Evolutionary conservation across 2,113 vertebrate species (phyloP).

Genomic region (Phylloscopus trochiloides): DNA sequence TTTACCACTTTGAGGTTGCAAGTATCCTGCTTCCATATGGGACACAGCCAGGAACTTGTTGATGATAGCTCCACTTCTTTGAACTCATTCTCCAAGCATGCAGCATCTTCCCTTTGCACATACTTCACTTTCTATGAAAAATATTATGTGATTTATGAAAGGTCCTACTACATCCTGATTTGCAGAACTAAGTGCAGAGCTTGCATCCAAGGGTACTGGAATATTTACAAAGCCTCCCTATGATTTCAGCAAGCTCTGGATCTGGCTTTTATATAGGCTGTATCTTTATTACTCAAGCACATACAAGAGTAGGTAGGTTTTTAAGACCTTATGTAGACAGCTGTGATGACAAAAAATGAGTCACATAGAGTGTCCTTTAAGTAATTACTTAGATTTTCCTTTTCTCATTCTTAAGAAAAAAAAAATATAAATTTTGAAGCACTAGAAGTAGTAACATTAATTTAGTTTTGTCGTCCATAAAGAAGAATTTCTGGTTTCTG

Average conservation of each 20-base stretch:
- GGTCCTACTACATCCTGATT: neutral
- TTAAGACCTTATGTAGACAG: slow-evolving; percentile 11
- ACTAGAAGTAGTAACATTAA: neutral
- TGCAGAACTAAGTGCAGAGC: neutral
- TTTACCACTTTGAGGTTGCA: neutral
- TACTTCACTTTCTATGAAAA: neutral
- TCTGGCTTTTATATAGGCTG: neutral
- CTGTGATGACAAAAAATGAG: slow-evolving; percentile 32
- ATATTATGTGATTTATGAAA: neutral
- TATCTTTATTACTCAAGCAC: neutral
- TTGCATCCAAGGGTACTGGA: neutral
- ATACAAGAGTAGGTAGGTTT: neutral
- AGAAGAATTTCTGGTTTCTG: neutral
- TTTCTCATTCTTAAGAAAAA: neutral
- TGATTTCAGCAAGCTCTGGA: neutral
- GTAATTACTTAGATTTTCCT: slow-evolving; percentile 1
- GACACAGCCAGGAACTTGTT: neutral
- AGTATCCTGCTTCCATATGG: neutral
- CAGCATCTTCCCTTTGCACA: neutral
- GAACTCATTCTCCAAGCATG: neutral
- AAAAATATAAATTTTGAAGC: neutral
- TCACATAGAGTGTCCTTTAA: neutral
- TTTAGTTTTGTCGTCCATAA: neutral
- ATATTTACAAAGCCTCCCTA: neutral
- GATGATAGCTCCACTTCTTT: neutral